Evolutionary conservation across 2,888 invertebrate genomes (phyloP), one percentile per base, ranked within the genome.

Genomic region (Coelogynopora nodosa): DNA sequence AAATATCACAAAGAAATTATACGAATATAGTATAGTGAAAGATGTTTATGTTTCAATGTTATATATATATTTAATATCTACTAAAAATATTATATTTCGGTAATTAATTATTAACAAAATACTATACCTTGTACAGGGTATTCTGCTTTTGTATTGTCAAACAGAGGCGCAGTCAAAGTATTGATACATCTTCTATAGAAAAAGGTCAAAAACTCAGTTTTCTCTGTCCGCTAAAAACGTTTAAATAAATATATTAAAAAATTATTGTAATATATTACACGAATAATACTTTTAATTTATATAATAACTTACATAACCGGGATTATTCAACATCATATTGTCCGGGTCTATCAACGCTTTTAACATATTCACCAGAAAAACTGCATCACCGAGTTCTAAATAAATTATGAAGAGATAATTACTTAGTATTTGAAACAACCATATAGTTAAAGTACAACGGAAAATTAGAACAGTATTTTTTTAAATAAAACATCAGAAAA

Each of bases 131-230:
- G 95, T 88, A 95, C 94, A 0, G 96, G 96, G 90, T 95, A 95
- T 90, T 96, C 96, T 88, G 95, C 95, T 23, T 94, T 94, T 31
- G 98, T 98, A 92, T 97, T 97, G 88, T 95, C 95, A 91, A 98
- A 93, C 87, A 99, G 93, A n/a, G 98, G 98, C 87, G 96, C 97
- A 94, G 97, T 96, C 90, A 99, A 94, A 86, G 96, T 96, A 92
- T 97, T 96, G 94, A 99, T 96, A 93, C 97, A 97, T 93, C 97
- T 96, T 92, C 97, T 97, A 93, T 99, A 99, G 93, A 99, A 99
- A 93, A 97, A 97, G 92, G 96, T 96, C 86, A 99, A 94, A 92
- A 99, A 99, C 92, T 99, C 98, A 26, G 96, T 96, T 93, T 98
- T 98, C 93, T 99, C 98, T 26, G 2, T 86, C n/a, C 86, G 86